These are phyloP conservation scores for Scaptodrosophila lebanonensis DNA, from an alignment of 1,140 invertebrate species.

Conservation along the genomic window DNA sequence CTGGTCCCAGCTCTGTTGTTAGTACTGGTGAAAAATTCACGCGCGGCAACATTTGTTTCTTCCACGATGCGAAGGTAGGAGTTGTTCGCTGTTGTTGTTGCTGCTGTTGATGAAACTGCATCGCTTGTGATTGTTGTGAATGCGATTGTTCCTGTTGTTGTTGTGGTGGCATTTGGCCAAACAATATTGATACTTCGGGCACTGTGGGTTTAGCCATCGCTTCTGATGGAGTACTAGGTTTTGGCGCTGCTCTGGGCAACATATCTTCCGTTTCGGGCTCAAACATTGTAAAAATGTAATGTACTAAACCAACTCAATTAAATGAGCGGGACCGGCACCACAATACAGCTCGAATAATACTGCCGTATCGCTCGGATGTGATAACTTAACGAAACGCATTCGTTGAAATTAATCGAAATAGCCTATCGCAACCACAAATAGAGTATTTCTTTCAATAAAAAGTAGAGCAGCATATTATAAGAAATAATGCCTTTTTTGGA, in stretches of 20 bases:
- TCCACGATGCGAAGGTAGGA: conserved; percentile 56
- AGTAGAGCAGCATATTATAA: conserved; percentile 8
- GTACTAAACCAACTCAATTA: conserved; percentile 27
- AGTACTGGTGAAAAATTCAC: conserved; percentile 60
- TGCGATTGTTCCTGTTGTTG: conserved; percentile 24
- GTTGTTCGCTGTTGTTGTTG: conserved; percentile 13
- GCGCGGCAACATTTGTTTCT: conserved; percentile 62
- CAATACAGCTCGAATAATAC: too few relatives aligned
- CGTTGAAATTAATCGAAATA: too few relatives aligned
- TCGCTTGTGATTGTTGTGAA: conserved; percentile 29
- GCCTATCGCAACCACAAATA: background rate
- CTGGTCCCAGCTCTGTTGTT: conserved; percentile 46
- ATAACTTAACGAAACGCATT: conserved; percentile 12
- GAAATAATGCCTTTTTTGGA: conserved; percentile 44
- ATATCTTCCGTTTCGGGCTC: conserved; percentile 67
- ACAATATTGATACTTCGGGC: conserved; percentile 68
- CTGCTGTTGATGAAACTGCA: conserved; percentile 4
- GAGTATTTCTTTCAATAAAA: background rate
- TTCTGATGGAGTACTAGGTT: conserved; percentile 45
- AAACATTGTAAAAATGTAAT: conserved; percentile 41
- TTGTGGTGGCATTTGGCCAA: conserved; percentile 28
- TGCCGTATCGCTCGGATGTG: background rate
- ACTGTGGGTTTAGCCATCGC: conserved; percentile 47
- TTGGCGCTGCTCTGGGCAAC: conserved; percentile 58
- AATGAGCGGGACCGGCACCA: conserved; percentile 44